Conservation (phyloP, 2,888 invertebrate genomes). For the Melieria picta region DNA sequence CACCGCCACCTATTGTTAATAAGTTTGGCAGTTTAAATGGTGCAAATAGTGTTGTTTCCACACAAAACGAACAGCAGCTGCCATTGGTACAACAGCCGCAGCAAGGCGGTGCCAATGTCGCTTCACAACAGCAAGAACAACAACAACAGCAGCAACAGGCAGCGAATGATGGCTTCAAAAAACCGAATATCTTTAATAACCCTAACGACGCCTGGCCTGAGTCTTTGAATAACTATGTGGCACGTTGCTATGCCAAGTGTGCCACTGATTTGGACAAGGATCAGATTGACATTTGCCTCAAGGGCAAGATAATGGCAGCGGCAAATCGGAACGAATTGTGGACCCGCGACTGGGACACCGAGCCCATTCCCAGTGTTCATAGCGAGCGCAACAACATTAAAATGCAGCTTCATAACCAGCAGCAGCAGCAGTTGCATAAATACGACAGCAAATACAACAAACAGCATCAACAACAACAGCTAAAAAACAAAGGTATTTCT, state of each 20-base stretch:
- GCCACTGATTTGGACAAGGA: constrained; percentile 89
- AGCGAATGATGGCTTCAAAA: constrained; percentile 48
- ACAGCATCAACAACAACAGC: constrained; percentile 42
- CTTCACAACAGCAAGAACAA: background rate
- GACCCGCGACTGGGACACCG: constrained; percentile 93
- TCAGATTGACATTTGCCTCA: constrained; percentile 92
- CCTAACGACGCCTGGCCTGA: constrained; percentile 81
- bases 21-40: constrained; percentile 11
- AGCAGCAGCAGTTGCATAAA: constrained; percentile 57
- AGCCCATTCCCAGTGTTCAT: constrained; percentile 89
- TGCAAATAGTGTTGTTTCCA: background rate
- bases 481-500: constrained; percentile 64
- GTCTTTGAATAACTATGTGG: constrained; percentile 85
- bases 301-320: constrained; percentile 91
- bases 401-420: constrained; percentile 64
- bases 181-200: constrained; percentile 67
- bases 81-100: constrained; percentile 13
- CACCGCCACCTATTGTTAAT: constrained; percentile 58
- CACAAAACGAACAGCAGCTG: background rate
- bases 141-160: too few species aligned
- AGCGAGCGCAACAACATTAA: constrained; percentile 77
- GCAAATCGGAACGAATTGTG: constrained; percentile 88
- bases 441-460: constrained; percentile 47
- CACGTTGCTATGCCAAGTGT: constrained; percentile 91
- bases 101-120: background rate